A percentile compares a stretch with the other conserved stretches of the same genome.
phyloP scores from a whole-genome alignment of 2,113 vertebrate genomes.

The Cardinalis cardinalis region DNA sequence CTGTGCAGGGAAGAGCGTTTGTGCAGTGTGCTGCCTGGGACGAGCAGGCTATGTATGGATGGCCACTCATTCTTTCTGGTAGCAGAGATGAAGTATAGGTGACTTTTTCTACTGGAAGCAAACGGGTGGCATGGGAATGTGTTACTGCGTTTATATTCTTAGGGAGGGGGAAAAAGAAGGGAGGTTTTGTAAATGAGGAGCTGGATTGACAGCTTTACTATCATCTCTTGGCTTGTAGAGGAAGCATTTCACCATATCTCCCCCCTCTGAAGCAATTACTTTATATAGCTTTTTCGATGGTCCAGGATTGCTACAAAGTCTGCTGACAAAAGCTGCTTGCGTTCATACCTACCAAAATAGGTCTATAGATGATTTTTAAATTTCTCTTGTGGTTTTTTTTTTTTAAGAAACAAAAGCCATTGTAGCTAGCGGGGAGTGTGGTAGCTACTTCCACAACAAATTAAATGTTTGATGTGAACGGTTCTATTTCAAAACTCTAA shows the following conservation, averaged over 20 bases:
- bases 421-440: not conserved
- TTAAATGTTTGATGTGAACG: not conserved
- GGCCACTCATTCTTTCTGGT: not conserved
- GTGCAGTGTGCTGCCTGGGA: not conserved
- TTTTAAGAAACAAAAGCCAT: not conserved
- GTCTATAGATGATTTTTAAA: not conserved
- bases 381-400: too few species aligned
- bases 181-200: not conserved
- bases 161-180: rapidly evolving
- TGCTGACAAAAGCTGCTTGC: not conserved
- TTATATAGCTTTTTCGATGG: not conserved
- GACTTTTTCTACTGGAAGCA: not conserved
- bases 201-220: not conserved
- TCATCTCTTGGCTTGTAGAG: not conserved
- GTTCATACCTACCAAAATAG: not conserved
- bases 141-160: rapidly evolving
- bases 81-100: not conserved
- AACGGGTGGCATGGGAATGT: not conserved
- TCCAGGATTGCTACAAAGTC: not conserved
- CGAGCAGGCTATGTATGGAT: rapidly evolving
- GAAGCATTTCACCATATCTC: not conserved
- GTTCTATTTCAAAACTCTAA: not conserved
- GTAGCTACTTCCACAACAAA: not conserved
- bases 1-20: not conserved
- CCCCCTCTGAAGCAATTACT: not conserved